Conservation (phyloP, 2,797 vertebrate species). For the Trachurus trachurus region DNA sequence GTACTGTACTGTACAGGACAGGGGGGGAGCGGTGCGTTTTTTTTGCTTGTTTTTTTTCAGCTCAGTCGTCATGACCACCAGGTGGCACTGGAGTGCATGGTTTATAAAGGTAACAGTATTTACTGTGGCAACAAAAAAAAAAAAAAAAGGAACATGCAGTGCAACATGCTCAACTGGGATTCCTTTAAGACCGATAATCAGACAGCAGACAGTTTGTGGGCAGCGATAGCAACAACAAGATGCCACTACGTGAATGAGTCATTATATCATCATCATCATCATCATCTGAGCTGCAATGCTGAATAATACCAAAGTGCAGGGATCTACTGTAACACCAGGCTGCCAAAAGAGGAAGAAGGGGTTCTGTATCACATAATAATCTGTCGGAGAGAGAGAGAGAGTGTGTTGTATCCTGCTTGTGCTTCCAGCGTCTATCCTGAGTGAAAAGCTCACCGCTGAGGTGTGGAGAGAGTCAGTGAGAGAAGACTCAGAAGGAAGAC, state of each 20-base stretch:
- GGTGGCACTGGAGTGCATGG: conserved; percentile 73
- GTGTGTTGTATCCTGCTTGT: conserved; percentile 25
- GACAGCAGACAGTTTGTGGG: conserved; percentile 71
- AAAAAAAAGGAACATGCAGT: conserved; percentile 71
- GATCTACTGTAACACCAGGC: conserved; percentile 47
- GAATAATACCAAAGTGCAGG: conserved; percentile 41
- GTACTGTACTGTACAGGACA: conserved; percentile 7
- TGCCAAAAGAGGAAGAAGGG: conserved; percentile 16
- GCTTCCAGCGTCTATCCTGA: conserved; percentile 36
- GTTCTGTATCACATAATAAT: conserved; percentile 26
- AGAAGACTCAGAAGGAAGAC: conserved; percentile 95
- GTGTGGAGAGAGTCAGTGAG: conserved; percentile 94
- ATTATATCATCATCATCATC: conserved; percentile 45
- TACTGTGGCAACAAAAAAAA: conserved; percentile 49
- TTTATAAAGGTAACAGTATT: conserved; percentile 45
- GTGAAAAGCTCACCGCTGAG: conserved; percentile 93
- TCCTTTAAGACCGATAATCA: conserved; percentile 67
- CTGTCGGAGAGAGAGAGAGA: conserved; percentile 14
- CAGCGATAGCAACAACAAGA: conserved; percentile 70
- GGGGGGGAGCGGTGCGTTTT: conserved; percentile 8
- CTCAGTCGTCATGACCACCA: conserved; percentile 60
- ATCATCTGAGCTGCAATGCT: conserved; percentile 46
- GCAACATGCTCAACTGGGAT: conserved; percentile 70
- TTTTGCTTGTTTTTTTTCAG: background rate
- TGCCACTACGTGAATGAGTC: conserved; percentile 62